Base-by-base conservation (phyloP, 92 coral and sea anemone species). In the Epizoanthus stellaris region DNA sequence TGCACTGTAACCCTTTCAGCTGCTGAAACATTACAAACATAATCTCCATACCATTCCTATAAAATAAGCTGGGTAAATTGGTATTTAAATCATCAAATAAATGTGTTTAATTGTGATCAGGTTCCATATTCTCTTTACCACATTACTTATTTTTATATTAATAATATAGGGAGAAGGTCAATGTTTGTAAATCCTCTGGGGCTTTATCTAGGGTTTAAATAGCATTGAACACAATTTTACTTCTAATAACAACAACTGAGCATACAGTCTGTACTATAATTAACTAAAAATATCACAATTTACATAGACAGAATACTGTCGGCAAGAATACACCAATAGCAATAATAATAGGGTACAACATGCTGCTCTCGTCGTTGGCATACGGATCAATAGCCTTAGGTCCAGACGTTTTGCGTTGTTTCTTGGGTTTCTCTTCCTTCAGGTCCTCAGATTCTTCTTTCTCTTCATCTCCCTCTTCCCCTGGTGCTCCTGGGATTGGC, bases 311-410 rank as follows among this genome's bases (percentile, higher is more conserved):
- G 59, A 97, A 97, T 38, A 97, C 70, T 8, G 99, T 97, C 23
- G 99, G 99, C 64, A 94, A 87, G 81, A 97, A 97, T 43, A 97
- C 99, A 1, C 95, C 99, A 86, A 97, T 90, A 61, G 99, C 99
- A 75, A 97, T 82, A 13, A 91, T 87, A 74, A 97, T 93, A 12
- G 99, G 99, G 65, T 93, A 89, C 10, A 97, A 88, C 95, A 97
- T 93, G 89, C 99, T 97, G 63, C 95, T 90, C 53, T 97, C 99
- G 57, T 97, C 99, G 63, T 95, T 93, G 19, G 99, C 99, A 75
- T 97, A 97, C 1, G 99, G 99, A 59, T 97, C 89, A 47, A 90
- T 77, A 42, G 97, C 74, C 73, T 91, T 97, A 5, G 99, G 99
- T 8, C 99, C 99, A 12, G 98, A 95, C 9, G 95, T 89, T 70